A percentile compares a stretch with the other conserved stretches of the same genome.
These are phyloP conservation scores for Bombus confusus DNA, from an alignment of 1,140 invertebrate species.

Conservation along the genomic window DNA sequence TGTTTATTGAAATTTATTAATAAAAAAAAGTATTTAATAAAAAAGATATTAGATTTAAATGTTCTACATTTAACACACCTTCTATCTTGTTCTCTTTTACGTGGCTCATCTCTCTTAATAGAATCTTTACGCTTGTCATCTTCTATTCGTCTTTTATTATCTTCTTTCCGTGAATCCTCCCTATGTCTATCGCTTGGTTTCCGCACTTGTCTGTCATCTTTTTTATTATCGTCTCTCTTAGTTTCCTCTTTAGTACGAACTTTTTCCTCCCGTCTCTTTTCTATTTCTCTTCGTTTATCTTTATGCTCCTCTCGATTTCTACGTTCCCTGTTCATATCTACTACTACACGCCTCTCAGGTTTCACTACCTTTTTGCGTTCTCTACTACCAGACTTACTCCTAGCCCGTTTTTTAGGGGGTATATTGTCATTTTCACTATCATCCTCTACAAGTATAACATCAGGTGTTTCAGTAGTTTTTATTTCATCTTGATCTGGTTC, in stretches of 20 bases:
- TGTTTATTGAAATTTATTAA: background rate
- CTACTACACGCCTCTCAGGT: conserved; percentile 77
- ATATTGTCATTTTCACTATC: conserved; percentile 75
- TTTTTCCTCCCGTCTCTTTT: conserved; percentile 74
- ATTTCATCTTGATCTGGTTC: conserved; percentile 55
- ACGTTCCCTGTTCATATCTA: conserved; percentile 79
- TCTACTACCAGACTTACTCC: conserved; percentile 74
- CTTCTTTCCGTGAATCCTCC: conserved; percentile 79
- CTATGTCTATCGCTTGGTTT: conserved; percentile 73
- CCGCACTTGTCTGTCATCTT: conserved; percentile 73
- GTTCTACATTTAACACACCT: conserved; percentile 63
- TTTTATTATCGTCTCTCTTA: conserved; percentile 80
- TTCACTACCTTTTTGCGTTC: conserved; percentile 76
- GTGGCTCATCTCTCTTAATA: conserved; percentile 72
- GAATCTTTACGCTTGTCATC: conserved; percentile 74
- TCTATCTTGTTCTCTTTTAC: conserved; percentile 77
- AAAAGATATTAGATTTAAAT: background rate
- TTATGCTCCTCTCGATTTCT: conserved; percentile 71
- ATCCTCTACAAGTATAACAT: conserved; percentile 80
- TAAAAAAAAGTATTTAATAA: too few relatives aligned
- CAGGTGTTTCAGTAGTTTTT: conserved; percentile 73
- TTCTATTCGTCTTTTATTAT: conserved; percentile 75
- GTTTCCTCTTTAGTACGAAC: conserved; percentile 68
- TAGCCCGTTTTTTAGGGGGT: conserved; percentile 70
- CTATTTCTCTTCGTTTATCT: conserved; percentile 75